Conservation (phyloP, 2,888 invertebrate genomes). For the Callinectes sapidus region DNA sequence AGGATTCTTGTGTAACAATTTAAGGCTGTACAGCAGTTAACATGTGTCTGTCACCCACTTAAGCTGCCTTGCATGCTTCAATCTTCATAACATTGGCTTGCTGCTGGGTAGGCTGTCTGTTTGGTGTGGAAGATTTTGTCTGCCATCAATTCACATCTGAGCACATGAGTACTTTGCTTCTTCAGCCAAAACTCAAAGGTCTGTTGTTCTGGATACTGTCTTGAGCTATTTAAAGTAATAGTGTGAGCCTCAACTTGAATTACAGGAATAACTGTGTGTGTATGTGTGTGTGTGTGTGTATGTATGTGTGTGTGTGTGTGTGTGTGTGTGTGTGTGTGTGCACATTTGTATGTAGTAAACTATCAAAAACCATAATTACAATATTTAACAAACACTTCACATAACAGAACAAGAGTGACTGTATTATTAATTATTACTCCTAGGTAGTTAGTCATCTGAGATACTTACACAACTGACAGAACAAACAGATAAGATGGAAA, state of each 20-base stretch:
- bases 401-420: constrained; percentile 18
- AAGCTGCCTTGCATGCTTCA: constrained; percentile 1
- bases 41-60: constrained; percentile 36
- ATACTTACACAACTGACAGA: constrained; percentile 24
- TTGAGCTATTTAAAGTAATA: not conserved
- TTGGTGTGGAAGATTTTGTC: not conserved
- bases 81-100: not conserved
- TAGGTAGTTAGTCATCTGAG: constrained; percentile 8
- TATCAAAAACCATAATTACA: not conserved
- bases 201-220: not conserved
- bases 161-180: not conserved
- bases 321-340: constrained; percentile 31
- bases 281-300: constrained; percentile 15
- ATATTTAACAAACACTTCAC: constrained; percentile 13
- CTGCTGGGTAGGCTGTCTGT: not conserved
- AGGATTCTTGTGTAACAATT: constrained; percentile 56
- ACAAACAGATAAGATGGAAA: constrained; percentile 11
- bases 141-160: not conserved
- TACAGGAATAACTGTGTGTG: not conserved
- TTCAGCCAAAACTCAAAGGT: constrained; percentile 30
- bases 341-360: not conserved
- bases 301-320: constrained; percentile 30
- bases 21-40: constrained; percentile 53
- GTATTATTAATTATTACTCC: not conserved
- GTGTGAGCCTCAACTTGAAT: not conserved